Percentiles rank a stretch among this genome's conserved stretches.
These are phyloP conservation scores for Psilopogon haemacephalus DNA, from an alignment of 2,113 vertebrate species.

Conservation along the genomic window DNA sequence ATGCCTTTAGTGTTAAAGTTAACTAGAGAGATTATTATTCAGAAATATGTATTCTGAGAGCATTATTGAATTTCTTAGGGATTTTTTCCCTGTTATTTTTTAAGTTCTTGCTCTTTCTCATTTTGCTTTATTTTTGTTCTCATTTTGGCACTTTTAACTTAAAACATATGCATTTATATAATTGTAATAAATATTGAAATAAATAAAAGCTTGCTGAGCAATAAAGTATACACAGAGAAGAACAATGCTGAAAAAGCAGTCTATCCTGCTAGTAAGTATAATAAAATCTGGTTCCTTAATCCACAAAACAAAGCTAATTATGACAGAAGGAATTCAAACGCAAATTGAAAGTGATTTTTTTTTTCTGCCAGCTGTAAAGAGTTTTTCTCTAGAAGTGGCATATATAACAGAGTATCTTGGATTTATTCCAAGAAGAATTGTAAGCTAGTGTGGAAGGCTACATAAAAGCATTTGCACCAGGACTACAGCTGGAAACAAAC, in stretches of 20 bases:
- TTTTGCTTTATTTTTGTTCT: conserved; percentile 24
- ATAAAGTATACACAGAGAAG: conserved; percentile 56
- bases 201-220: conserved; percentile 73
- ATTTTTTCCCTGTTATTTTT: conserved; percentile 2
- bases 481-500: conserved; percentile 24
- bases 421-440: conserved; percentile 66
- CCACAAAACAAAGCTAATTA: conserved; percentile 76
- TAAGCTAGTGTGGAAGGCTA: conserved; percentile 60
- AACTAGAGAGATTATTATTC: conserved; percentile 5
- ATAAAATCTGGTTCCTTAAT: conserved; percentile 70
- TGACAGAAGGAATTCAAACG: conserved; percentile 70
- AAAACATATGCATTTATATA: conserved; percentile 50
- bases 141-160: neutral
- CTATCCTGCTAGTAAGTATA: conserved; percentile 63
- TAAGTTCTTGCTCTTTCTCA: neutral
- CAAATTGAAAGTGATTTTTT: conserved; percentile 68
- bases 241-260: conserved; percentile 67
- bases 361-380: neutral
- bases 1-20: neutral
- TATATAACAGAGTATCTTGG: conserved; percentile 69
- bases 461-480: conserved; percentile 28
- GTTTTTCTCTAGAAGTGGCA: conserved; percentile 64
- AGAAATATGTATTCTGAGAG: conserved; percentile 10
- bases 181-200: conserved; percentile 70
- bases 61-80: neutral